These are phyloP conservation scores for Heptranchias perlo DNA, from an alignment of 2,113 vertebrate species.

Conservation along the genomic window DNA sequence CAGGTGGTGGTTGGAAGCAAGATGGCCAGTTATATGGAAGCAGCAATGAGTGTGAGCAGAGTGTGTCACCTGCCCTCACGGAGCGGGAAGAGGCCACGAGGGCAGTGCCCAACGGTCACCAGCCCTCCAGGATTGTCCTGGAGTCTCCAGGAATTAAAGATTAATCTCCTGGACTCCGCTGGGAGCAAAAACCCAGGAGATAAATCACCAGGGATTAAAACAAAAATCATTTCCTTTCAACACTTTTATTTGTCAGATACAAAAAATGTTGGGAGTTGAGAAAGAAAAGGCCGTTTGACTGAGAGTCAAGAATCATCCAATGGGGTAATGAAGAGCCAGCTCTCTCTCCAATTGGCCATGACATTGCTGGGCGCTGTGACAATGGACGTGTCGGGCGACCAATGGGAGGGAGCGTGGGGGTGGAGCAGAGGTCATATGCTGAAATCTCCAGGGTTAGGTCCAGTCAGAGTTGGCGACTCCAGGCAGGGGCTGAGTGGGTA, in stretches of 20 bases:
- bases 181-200: no score
- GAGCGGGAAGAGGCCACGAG: neutral
- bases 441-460: neutral
- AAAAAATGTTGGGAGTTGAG: neutral
- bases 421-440: neutral
- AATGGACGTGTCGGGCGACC: neutral
- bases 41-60: no score
- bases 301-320: neutral
- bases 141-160: no score
- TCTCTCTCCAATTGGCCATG: neutral
- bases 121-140: neutral
- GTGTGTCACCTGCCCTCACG: no score
- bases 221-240: neutral
- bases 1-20: no score
- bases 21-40: no score
- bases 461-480: neutral
- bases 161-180: no score
- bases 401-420: neutral
- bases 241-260: neutral
- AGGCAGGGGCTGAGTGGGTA: no score
- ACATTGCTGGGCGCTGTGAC: neutral
- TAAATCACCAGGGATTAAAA: neutral
- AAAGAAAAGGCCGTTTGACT: neutral
- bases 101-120: neutral
- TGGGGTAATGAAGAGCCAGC: neutral